Base-by-base conservation (phyloP, 2,888 invertebrate species). In the Drosophila ezoana region DNA sequence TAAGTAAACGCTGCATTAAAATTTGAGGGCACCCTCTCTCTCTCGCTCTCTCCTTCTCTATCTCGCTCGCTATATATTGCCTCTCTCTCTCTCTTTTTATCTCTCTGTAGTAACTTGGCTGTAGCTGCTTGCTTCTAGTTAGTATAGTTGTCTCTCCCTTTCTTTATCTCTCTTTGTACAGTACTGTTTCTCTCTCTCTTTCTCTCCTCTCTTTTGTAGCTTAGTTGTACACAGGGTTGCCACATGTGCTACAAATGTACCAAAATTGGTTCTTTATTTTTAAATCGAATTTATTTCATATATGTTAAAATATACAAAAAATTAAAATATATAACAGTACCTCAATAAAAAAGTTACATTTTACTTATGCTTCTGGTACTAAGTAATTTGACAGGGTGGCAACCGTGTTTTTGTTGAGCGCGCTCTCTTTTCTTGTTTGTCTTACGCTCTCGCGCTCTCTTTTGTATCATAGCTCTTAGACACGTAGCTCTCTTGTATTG, bases 1-100 rank as follows among this genome's bases (percentile, higher is more conserved):
- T 83, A 83, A 83, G 83, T 83, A 76, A 64, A 59, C 64, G 76
- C 76, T 79, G 68, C 60, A 32, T 38, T 66, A 3, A 8, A 38
- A 35, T 14, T 37, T 51, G 52, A 32, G 33, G 40, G 52, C 6
- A n/a, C 35, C 13, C 45, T 48, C 48, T 62, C 45, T 28, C 18
- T 51, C 63, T 59, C 48, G 60, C 45, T 28, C 18, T 51, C 63
- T 59, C 51, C 60, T 41, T 33, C 54, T 49, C 18, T 69, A 11
- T 44, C 44, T 16, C 38, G 16, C 5, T 60, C 63, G 52, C 38
- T 60, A 5, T 32, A 58, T 57, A 72, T 53, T 48, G 44, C 53
- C 48, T 41, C 43, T 58, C 35, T 64, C 28, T 52, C 18, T 47
- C 11, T 35, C 10, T 53, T 6, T 45, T 13, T 18, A 53, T 60